Evolutionary conservation across 2,888 invertebrate species (phyloP).

Genomic region (Agrochola lota): DNA sequence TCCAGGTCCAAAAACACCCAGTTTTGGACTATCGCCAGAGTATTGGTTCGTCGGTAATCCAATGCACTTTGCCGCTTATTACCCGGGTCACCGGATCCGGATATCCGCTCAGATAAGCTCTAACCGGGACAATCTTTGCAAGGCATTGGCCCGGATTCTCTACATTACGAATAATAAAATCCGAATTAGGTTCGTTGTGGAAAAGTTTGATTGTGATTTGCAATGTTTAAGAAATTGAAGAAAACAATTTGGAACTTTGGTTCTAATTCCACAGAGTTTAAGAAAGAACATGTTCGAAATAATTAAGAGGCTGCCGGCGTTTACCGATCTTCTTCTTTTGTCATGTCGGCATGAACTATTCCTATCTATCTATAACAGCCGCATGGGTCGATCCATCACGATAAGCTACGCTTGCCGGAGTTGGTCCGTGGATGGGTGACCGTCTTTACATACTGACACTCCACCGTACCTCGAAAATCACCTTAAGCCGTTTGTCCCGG

Average conservation of each 20-base stretch:
- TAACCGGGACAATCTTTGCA: constrained; percentile 50
- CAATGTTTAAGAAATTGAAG: constrained; percentile 6
- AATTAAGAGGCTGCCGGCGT: background rate
- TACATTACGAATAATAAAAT: constrained; percentile 57
- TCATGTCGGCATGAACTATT: background rate
- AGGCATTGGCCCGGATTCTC: constrained; percentile 38
- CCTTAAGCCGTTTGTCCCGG: too few species aligned
- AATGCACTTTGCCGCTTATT: constrained; percentile 75
- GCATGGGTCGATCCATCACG: too few species aligned
- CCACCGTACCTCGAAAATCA: too few species aligned
- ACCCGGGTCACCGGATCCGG: constrained; percentile 74
- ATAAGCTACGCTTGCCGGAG: too few species aligned
- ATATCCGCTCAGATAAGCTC: constrained; percentile 65
- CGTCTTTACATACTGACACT: too few species aligned
- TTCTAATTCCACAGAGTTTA: background rate
- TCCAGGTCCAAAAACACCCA: constrained; percentile 19
- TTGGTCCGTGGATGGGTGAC: too few species aligned
- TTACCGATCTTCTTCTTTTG: background rate
- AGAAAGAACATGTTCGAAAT: background rate
- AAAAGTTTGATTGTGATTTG: constrained; percentile 17
- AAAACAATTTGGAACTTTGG: constrained; percentile 10
- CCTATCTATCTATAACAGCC: too few species aligned
- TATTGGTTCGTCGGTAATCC: constrained; percentile 64
- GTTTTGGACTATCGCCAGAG: constrained; percentile 68
- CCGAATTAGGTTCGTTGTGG: constrained; percentile 37